Evolutionary conservation across 2,888 invertebrate species (phyloP).

Genomic region (Rhimphoctona megacephalus): DNA sequence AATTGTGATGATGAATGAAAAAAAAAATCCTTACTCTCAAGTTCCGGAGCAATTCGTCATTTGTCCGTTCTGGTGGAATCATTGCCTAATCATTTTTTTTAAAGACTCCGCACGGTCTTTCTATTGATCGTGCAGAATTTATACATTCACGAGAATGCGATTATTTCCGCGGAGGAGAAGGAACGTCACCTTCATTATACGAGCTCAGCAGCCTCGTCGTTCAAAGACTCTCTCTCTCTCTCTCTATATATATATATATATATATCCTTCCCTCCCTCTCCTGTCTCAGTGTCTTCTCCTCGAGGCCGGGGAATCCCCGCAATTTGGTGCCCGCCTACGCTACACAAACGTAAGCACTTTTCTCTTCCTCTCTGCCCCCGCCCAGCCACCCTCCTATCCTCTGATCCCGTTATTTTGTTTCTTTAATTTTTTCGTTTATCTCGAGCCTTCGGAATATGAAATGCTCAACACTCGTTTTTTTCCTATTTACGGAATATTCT

Average conservation of each 20-base stretch:
- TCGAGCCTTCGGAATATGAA: neutral
- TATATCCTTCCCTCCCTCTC: neutral
- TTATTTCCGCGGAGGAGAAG: conserved; percentile 37
- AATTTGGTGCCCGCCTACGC: conserved; percentile 53
- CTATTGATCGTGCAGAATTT: neutral
- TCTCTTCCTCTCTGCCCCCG: too few species aligned
- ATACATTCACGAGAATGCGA: neutral
- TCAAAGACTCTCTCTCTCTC: neutral
- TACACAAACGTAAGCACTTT: too few species aligned
- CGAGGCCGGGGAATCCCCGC: conserved; percentile 63
- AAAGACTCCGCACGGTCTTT: neutral
- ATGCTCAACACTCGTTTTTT: neutral
- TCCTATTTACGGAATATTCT: neutral
- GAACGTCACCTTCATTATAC: conserved; percentile 29
- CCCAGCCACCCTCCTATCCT: too few species aligned
- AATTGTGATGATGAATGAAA: too few species aligned
- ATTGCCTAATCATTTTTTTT: neutral
- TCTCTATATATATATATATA: neutral
- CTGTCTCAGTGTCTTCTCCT: neutral
- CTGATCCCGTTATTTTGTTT: conserved; percentile 19
- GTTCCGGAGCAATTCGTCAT: neutral
- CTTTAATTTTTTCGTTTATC: conserved; percentile 16
- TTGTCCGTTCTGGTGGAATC: neutral
- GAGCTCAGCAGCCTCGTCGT: conserved; percentile 47
- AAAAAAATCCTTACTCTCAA: too few species aligned